A percentile compares a stretch with the other conserved stretches of the same genome.
These are phyloP conservation scores for Phalanger gymnotis DNA, from an alignment of 2,797 vertebrate genomes.

Conservation along the genomic window DNA sequence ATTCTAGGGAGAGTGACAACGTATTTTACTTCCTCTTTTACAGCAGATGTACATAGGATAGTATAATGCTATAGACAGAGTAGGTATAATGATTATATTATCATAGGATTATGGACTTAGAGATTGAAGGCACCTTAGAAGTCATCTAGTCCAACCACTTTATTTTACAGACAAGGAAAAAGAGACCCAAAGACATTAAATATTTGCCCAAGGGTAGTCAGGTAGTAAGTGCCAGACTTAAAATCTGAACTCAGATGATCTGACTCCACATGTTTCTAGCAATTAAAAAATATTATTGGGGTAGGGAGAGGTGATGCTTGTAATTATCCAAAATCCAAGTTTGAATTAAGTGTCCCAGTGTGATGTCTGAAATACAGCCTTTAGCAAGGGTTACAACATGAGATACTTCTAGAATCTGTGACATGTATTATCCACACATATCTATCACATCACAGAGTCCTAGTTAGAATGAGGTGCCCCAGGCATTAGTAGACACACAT, in stretches of 20 bases:
- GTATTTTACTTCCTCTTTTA: background rate
- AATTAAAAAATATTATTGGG: conserved; percentile 64
- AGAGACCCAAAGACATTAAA: background rate
- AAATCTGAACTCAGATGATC: background rate
- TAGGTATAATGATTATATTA: background rate
- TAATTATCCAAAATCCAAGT: conserved; percentile 67
- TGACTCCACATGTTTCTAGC: conserved; percentile 9
- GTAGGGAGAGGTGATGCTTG: conserved; percentile 31
- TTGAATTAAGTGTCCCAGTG: conserved; percentile 46
- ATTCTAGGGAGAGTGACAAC: background rate
- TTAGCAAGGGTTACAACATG: conserved; percentile 5
- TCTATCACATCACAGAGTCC: background rate
- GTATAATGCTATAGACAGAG: background rate
- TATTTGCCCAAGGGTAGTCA: background rate
- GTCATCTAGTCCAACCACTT: background rate
- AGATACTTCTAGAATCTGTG: conserved; percentile 8
- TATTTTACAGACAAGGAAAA: background rate
- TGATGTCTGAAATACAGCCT: conserved; percentile 63
- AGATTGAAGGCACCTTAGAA: background rate
- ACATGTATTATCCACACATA: background rate
- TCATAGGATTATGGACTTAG: background rate
- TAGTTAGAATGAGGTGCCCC: background rate
- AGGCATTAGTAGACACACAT: background rate
- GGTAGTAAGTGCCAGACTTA: background rate
- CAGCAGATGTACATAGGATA: background rate